Evolutionary conservation across 2,113 vertebrate species (phyloP).

Genomic region (Notarius quadriscutis): DNA sequence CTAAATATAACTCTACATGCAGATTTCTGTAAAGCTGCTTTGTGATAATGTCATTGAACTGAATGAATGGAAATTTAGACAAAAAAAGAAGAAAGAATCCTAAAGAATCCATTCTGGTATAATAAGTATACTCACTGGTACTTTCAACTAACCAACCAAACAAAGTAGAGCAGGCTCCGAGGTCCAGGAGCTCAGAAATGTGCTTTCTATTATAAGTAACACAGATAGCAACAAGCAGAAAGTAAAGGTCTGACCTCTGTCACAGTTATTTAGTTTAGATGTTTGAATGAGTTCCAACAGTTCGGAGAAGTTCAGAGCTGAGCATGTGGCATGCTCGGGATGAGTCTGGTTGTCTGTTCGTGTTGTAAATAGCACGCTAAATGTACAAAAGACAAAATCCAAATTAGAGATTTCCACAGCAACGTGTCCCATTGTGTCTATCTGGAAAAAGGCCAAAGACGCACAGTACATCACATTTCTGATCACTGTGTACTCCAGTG

Average conservation of each 20-base stretch:
- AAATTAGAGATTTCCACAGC: not conserved
- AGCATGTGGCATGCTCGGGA: conserved; percentile 5
- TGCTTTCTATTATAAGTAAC: conserved; percentile 17
- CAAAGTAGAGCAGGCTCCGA: not conserved
- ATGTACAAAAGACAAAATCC: not conserved
- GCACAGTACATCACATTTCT: not conserved
- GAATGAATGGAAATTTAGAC: not conserved
- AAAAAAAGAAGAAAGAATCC: not conserved
- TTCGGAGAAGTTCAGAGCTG: not conserved
- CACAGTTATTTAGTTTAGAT: conserved; percentile 15
- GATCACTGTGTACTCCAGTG: not conserved
- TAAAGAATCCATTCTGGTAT: not conserved
- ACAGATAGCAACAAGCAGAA: conserved; percentile 18
- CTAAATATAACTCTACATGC: not conserved
- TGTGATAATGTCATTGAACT: not conserved
- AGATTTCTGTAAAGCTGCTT: not conserved
- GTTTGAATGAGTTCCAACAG: conserved; percentile 19
- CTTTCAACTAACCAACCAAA: not conserved
- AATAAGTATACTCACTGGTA: not conserved
- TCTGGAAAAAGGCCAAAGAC: not conserved
- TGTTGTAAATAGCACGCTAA: conserved; percentile 2
- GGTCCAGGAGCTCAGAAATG: not conserved
- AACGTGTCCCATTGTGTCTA: not conserved
- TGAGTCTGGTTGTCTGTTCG: conserved; percentile 1
- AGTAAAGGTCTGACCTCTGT: conserved; percentile 11